Evolutionary conservation across 2,888 invertebrate genomes (phyloP).

Genomic region (Pseudanteris insignis): DNA sequence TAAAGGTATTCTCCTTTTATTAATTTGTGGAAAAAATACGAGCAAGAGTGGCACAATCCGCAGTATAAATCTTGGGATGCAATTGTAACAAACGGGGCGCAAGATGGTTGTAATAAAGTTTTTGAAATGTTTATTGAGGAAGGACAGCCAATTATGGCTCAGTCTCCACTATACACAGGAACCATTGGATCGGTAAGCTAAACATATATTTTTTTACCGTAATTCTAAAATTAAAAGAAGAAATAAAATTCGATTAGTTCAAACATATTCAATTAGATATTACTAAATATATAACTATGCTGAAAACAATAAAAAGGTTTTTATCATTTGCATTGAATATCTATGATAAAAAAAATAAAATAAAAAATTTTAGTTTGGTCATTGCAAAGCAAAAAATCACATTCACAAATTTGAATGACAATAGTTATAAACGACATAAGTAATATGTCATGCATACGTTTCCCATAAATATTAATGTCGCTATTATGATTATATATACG

Average conservation of each 20-base stretch:
- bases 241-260: too few relatives aligned
- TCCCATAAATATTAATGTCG: too few relatives aligned
- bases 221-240: too few relatives aligned
- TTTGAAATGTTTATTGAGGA: slow-evolving; percentile 75
- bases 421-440: too few relatives aligned
- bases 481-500: too few relatives aligned
- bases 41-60: slow-evolving; percentile 72
- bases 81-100: slow-evolving; percentile 76
- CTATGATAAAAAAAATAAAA: not conserved
- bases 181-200: slow-evolving; percentile 67
- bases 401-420: too few relatives aligned
- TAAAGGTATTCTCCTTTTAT: slow-evolving; percentile 72
- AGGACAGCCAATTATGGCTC: slow-evolving; percentile 76
- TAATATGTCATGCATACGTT: too few relatives aligned
- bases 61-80: slow-evolving; percentile 71
- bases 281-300: too few relatives aligned
- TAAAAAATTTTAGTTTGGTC: too few relatives aligned
- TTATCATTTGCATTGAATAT: not conserved
- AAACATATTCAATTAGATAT: too few relatives aligned
- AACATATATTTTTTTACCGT: not conserved
- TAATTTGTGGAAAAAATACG: slow-evolving; percentile 72
- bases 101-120: slow-evolving; percentile 78
- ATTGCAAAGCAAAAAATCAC: too few relatives aligned
- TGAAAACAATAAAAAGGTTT: too few relatives aligned
- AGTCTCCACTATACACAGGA: slow-evolving; percentile 76